These are phyloP conservation scores for Cebus imitator DNA, from an alignment of 2,113 vertebrate genomes.

Conservation along the genomic window DNA sequence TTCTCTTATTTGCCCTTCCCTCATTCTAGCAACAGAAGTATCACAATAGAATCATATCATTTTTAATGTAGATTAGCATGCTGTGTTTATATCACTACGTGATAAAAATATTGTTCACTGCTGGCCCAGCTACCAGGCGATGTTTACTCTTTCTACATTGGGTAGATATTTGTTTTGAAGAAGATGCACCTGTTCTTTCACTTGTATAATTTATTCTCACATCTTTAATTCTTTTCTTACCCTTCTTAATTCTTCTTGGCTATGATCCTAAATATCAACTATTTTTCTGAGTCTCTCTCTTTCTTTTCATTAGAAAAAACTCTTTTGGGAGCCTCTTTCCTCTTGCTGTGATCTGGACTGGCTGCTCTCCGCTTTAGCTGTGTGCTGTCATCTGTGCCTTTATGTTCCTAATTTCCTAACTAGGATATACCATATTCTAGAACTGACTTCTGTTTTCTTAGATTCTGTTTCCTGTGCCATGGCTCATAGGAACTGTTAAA, in stretches of 20 bases:
- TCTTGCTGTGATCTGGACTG: neutral
- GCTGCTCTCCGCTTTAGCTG: neutral
- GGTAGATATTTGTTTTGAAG: neutral
- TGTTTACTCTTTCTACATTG: neutral
- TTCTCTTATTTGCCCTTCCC: neutral
- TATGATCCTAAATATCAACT: neutral
- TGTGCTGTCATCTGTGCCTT: neutral
- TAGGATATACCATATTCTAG: neutral
- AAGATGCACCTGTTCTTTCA: neutral
- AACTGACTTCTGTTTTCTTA: neutral
- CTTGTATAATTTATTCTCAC: neutral
- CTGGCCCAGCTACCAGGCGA: neutral
- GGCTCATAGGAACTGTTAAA: neutral
- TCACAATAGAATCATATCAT: neutral
- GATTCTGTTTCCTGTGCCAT: neutral
- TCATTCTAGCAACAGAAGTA: neutral
- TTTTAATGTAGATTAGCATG: neutral
- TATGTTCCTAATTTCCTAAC: neutral
- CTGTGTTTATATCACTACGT: neutral
- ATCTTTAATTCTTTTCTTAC: neutral
- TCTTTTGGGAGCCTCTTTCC: neutral
- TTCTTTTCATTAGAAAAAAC: neutral
- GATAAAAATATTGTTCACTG: neutral
- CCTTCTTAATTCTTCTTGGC: neutral
- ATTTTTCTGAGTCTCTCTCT: neutral